A percentile compares a stretch with the other conserved stretches of the same genome.
phyloP scores from a whole-genome alignment of 1,140 invertebrate genomes.

The Polypedilum pembai region DNA sequence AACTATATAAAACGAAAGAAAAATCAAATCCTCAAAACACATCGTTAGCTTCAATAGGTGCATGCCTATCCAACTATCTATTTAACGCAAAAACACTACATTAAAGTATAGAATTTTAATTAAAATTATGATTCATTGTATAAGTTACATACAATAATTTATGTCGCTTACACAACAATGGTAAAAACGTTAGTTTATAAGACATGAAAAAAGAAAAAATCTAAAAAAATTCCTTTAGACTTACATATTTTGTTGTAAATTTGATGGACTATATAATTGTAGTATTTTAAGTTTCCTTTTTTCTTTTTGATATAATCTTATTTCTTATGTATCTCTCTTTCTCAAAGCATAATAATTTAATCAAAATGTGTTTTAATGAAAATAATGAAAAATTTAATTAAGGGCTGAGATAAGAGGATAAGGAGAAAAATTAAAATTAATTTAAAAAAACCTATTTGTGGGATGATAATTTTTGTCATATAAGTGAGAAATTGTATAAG shows the following conservation, averaged over 20 bases:
- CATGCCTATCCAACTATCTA: too few relatives aligned
- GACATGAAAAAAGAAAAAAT: not conserved
- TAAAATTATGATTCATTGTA: too few relatives aligned
- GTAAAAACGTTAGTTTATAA: not conserved
- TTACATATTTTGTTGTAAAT: conserved; percentile 1
- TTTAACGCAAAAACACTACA: too few relatives aligned
- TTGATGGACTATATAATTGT: conserved; percentile 4
- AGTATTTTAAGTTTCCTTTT: not conserved
- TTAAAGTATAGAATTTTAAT: too few relatives aligned
- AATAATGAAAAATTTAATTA: not conserved
- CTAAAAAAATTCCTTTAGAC: not conserved
- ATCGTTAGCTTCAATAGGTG: too few relatives aligned
- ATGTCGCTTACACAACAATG: not conserved
- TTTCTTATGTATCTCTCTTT: not conserved
- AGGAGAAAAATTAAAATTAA: not conserved
- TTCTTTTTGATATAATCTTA: not conserved
- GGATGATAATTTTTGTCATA: not conserved
- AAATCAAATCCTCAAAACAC: too few relatives aligned
- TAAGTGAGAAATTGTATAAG: not conserved
- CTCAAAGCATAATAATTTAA: conserved; percentile 10
- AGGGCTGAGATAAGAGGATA: not conserved
- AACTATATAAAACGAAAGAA: too few relatives aligned
- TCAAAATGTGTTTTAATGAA: not conserved
- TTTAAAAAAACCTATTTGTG: not conserved
- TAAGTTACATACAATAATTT: too few relatives aligned